phyloP scores from a whole-genome alignment of 2,797 vertebrate genomes.

The Gambusia yucatana region DNA sequence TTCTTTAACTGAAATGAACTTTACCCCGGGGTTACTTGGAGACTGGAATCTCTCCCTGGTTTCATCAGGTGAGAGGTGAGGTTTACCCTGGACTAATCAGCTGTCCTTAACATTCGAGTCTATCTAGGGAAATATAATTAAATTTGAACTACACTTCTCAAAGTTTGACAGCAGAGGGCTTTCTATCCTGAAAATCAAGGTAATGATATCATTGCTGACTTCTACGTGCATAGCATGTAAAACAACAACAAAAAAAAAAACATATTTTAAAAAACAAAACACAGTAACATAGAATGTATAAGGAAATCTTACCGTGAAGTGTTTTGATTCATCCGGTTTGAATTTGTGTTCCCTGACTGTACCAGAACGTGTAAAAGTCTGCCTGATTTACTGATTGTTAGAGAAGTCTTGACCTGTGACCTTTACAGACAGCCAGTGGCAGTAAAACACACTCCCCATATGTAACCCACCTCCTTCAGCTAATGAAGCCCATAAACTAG shows the following conservation, averaged over 20 bases:
- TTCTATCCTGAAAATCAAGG: neutral
- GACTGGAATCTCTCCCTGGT: neutral
- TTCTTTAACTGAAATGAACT: neutral
- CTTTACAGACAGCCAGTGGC: slow-evolving; percentile 84
- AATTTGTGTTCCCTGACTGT: slow-evolving; percentile 39
- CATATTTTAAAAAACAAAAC: slow-evolving; percentile 12
- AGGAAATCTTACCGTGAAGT: slow-evolving; percentile 12
- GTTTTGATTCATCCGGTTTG: slow-evolving; percentile 37
- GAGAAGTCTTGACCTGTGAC: slow-evolving; percentile 76
- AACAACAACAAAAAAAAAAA: neutral
- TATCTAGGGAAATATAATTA: neutral
- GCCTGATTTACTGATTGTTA: slow-evolving; percentile 77
- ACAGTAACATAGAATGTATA: slow-evolving; percentile 22
- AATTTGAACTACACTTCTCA: neutral
- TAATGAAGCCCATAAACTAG: slow-evolving; percentile 82
- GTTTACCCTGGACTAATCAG: neutral
- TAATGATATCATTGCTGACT: slow-evolving; percentile 40
- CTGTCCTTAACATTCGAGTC: neutral
- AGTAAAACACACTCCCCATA: slow-evolving; percentile 83
- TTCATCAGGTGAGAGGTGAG: neutral
- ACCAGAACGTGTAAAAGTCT: slow-evolving; percentile 35
- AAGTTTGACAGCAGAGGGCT: neutral
- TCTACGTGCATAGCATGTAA: slow-evolving; percentile 14
- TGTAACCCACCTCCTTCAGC: slow-evolving; percentile 71
- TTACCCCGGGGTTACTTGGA: neutral